A percentile compares a stretch with the other conserved stretches of the same genome.
Conservation (phyloP, 37 sponge, comb jelly and placozoan genomes). For the Crambe crambe region DNA sequence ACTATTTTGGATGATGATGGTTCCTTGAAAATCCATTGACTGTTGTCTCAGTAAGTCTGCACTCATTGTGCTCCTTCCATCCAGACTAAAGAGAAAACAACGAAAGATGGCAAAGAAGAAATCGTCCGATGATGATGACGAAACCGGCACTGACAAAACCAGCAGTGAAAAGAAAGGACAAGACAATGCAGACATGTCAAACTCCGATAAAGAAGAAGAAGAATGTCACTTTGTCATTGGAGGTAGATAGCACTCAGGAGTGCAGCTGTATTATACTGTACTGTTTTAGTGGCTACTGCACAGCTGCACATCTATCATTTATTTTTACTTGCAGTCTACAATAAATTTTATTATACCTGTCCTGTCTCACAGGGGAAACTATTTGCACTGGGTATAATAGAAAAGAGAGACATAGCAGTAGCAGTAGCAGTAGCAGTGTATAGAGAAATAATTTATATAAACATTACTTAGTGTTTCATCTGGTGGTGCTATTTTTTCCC, state of each 20-base stretch:
- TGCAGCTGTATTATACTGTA: background rate
- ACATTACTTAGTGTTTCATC: background rate
- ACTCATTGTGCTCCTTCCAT: no score
- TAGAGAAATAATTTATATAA: no score
- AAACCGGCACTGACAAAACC: background rate
- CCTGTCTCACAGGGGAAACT: no score
- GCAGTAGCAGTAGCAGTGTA: no score
- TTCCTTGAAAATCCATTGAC: no score
- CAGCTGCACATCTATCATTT: no score
- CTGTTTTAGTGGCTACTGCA: no score
- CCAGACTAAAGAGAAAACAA: slow-evolving; percentile 55
- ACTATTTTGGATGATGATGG: no score
- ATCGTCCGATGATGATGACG: background rate
- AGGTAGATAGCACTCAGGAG: slow-evolving; percentile 38
- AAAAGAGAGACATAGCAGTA: background rate
- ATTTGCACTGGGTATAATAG: no score
- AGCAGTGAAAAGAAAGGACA: background rate
- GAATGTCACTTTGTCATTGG: slow-evolving; percentile 61
- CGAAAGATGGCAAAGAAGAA: slow-evolving; percentile 40
- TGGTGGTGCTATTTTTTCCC: background rate
- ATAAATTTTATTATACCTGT: no score
- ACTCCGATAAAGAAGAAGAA: slow-evolving; percentile 47
- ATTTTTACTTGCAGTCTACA: no score
- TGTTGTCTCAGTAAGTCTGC: no score
- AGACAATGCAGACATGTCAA: background rate